phyloP scores from a whole-genome alignment of 2,888 invertebrate genomes.

The Drosophila villosipedis region DNA sequence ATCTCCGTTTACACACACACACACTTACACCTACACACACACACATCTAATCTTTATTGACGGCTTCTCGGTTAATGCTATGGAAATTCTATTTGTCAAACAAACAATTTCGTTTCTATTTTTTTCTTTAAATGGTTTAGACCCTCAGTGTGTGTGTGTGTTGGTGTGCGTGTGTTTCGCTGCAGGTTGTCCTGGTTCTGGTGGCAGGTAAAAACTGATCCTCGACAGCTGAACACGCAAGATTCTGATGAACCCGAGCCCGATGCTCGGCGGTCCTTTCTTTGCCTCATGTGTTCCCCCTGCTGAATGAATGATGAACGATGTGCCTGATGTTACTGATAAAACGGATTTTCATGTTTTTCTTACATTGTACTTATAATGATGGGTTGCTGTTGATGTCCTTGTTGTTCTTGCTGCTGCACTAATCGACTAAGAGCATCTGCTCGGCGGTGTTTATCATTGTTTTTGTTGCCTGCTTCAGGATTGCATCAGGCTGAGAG shows the following conservation, averaged over 20 bases:
- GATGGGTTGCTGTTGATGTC: constrained; percentile 15
- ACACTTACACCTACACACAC: not conserved
- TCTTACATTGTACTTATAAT: constrained; percentile 47
- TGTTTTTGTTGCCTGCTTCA: not conserved
- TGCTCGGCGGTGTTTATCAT: constrained; percentile 20
- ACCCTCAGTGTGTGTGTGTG: not conserved
- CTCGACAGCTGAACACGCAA: constrained; percentile 61
- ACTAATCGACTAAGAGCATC: constrained; percentile 30
- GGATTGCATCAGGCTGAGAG: constrained; percentile 13
- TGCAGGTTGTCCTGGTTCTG: constrained; percentile 54
- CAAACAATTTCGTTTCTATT: constrained; percentile 67
- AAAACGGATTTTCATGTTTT: constrained; percentile 72
- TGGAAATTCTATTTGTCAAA: constrained; percentile 75
- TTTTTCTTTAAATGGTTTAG: constrained; percentile 44
- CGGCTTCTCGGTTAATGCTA: constrained; percentile 45
- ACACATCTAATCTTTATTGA: constrained; percentile 74
- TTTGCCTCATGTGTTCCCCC: constrained; percentile 1
- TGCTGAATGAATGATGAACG: constrained; percentile 42
- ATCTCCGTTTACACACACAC: constrained; percentile 58
- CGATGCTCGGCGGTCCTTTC: not conserved
- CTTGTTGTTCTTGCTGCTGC: constrained; percentile 4
- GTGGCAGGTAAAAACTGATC: constrained; percentile 62
- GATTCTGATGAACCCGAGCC: constrained; percentile 49
- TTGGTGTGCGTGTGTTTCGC: constrained; percentile 20
- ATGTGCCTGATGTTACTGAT: constrained; percentile 48